Conservation (phyloP, 2,797 vertebrate genomes). For the Enteromius trimaculatus region DNA sequence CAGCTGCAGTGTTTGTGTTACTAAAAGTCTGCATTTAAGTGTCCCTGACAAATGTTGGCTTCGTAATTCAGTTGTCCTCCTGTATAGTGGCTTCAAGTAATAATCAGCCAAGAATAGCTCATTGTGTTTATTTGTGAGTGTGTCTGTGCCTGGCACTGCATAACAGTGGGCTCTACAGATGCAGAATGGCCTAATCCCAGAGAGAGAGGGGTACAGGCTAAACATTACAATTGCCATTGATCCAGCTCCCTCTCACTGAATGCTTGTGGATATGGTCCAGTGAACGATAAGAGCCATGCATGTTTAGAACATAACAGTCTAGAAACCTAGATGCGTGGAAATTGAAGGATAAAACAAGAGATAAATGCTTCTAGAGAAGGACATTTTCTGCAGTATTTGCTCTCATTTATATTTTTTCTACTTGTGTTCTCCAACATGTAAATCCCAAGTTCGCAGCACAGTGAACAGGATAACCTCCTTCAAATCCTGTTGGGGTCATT, state of each 20-base stretch:
- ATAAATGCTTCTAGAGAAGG: neutral
- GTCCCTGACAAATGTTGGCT: neutral
- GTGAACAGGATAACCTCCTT: constrained; percentile 28
- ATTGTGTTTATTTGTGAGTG: constrained; percentile 63
- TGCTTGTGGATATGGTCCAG: neutral
- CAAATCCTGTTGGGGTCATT: neutral
- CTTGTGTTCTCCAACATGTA: neutral
- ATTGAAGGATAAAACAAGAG: neutral
- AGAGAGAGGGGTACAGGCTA: constrained; percentile 1
- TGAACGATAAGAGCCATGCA: neutral
- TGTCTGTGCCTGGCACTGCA: constrained; percentile 72
- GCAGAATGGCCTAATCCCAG: constrained; percentile 15
- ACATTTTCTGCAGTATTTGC: neutral
- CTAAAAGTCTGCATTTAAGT: neutral
- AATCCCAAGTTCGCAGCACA: neutral
- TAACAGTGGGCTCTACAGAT: constrained; percentile 42
- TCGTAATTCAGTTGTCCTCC: neutral
- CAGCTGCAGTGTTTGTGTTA: neutral
- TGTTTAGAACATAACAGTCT: neutral
- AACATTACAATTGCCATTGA: constrained; percentile 30
- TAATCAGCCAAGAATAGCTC: constrained; percentile 44
- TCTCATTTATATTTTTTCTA: neutral
- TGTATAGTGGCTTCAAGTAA: constrained; percentile 1
- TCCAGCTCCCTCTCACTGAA: constrained; percentile 5
- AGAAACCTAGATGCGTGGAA: neutral